Evolutionary conservation across 2,888 invertebrate genomes (phyloP), one percentile per base, ranked within the genome.

Genomic region (Dexiosoma caninum): DNA sequence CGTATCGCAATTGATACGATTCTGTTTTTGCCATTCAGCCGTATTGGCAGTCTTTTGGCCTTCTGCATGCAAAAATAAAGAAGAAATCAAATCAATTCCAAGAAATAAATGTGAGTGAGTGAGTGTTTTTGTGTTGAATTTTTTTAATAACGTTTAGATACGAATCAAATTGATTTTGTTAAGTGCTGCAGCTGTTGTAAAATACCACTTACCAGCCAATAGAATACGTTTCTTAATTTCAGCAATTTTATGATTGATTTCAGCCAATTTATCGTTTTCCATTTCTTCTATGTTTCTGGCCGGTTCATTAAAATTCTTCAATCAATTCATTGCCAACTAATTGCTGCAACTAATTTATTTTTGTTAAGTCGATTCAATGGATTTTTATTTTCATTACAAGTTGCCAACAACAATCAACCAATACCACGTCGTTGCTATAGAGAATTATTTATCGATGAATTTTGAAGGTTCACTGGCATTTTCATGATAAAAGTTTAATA

Each of bases 161-260:
- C 19, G 7, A 40, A 37, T 60, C 46, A 27, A 62, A 76, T 55
- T 46, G 30, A 51, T 46, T 32, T 10, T 49, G 44, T 60, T 72
- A 2, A 70, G 30, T 27, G 14, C 88, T 37, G 12, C n/a, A 19
- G 35, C 14, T 8, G 57, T 46, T 53, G 27, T n/a, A 8, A 1
- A 9, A 42, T 40, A 27, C 27, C 64, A 79, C 23, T 57, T 86
- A 95, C 96, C 96, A 88, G 95, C 95, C 82, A 96, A 89, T 85
- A 95, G 94, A 88, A 96, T 95, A 90, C 95, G 95, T 91, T 96
- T 96, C 90, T 96, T 96, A 72, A 96, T 93, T 91, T 96, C 95
- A 86, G 94, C 92, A 88, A 96, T 95, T 91, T 95, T 94, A 84
- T 93, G 94, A 88, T 95, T 95, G 70, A 89, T 83, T 83, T 90